Conservation (phyloP, 1,140 invertebrate genomes). For the Ectropis grisescens region DNA sequence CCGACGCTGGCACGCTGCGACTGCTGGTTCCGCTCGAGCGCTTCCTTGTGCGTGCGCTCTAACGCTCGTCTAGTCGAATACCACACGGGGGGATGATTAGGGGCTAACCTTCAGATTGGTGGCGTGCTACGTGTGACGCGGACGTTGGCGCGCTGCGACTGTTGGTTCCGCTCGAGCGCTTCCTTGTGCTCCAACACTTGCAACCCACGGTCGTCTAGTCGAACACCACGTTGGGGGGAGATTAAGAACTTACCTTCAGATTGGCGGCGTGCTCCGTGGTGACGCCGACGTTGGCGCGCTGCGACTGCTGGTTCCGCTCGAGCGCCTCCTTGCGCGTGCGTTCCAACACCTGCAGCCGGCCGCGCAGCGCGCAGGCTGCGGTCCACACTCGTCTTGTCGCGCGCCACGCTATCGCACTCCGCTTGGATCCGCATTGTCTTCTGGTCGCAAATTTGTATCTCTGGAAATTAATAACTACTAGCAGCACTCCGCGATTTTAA, state of each 20-base stretch:
- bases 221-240: slow-evolving; percentile 67
- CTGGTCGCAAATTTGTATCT: slow-evolving; percentile 81
- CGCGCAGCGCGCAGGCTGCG: slow-evolving; percentile 73
- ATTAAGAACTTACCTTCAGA: no score
- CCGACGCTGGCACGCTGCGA: slow-evolving; percentile 74
- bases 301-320: slow-evolving; percentile 72
- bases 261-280: slow-evolving; percentile 71
- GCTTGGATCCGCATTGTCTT: slow-evolving; percentile 78
- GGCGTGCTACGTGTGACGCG: slow-evolving; percentile 68
- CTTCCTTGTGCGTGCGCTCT: slow-evolving; percentile 72
- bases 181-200: slow-evolving; percentile 73
- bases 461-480: no score
- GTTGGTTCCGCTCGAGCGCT: slow-evolving; percentile 71
- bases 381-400: slow-evolving; percentile 71
- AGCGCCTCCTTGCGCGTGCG: slow-evolving; percentile 72
- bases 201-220: no score
- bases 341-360: slow-evolving; percentile 73
- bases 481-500: no score
- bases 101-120: slow-evolving; percentile 69
- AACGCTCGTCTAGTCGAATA: no score
- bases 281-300: slow-evolving; percentile 71
- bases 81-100: no score
- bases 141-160: slow-evolving; percentile 74
- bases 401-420: slow-evolving; percentile 72
- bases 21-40: slow-evolving; percentile 70